phyloP scores from a whole-genome alignment of 2,113 vertebrate genomes.

The Gambusia affinis region DNA sequence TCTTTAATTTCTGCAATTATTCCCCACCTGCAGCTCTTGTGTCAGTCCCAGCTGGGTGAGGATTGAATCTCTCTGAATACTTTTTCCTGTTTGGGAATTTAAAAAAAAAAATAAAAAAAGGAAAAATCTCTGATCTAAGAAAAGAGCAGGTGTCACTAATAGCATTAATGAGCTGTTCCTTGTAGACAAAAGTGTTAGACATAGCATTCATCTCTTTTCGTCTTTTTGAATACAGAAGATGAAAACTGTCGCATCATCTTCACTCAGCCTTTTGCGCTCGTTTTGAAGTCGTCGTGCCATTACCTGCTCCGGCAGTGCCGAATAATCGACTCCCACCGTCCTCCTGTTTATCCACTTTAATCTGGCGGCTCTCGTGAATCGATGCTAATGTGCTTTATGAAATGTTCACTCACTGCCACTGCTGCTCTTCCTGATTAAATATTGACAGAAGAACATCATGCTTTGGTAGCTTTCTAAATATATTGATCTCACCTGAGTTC shows the following conservation, averaged over 20 bases:
- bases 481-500: conserved; percentile 44
- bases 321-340: conserved; percentile 30
- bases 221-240: conserved; percentile 2
- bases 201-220: not conserved
- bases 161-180: conserved; percentile 26
- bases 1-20: conserved; percentile 48
- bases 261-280: conserved; percentile 3
- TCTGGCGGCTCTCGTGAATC: conserved; percentile 53
- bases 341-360: conserved; percentile 51
- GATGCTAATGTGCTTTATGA: conserved; percentile 70
- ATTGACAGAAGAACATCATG: conserved; percentile 56
- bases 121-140: conserved; percentile 25
- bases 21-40: conserved; percentile 48
- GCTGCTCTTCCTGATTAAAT: conserved; percentile 66
- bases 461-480: conserved; percentile 30
- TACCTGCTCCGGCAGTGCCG: conserved; percentile 22
- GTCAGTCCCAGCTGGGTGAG: conserved; percentile 34
- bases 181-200: not conserved
- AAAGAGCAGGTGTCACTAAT: conserved; percentile 57
- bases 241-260: conserved; percentile 1
- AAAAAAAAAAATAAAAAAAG: not conserved
- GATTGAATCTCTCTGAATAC: conserved; percentile 2
- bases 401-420: conserved; percentile 59
- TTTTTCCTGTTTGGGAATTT: not conserved
- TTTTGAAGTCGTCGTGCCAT: conserved; percentile 11